These are phyloP conservation scores for Drosophila kepulauana DNA, from an alignment of 1,140 invertebrate species.

Conservation along the genomic window DNA sequence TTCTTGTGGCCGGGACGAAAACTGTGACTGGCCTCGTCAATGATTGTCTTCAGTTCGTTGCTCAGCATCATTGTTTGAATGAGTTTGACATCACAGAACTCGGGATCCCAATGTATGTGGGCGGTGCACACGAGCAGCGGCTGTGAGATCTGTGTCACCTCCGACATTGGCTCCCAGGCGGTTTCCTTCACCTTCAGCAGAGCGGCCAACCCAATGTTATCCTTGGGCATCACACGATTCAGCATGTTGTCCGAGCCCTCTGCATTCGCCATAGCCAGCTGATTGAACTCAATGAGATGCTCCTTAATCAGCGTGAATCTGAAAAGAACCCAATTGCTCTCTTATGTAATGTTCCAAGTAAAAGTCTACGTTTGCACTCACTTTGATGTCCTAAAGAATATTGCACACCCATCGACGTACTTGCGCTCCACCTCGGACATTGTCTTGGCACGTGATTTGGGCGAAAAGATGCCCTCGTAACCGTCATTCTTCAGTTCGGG, in stretches of 20 bases:
- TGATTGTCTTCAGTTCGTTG: constrained; percentile 94
- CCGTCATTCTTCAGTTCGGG: constrained; percentile 97
- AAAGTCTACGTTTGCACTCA: constrained; percentile 85
- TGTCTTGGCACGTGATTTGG: constrained; percentile 99
- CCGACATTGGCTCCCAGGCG: constrained; percentile 95
- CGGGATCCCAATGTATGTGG: constrained; percentile 99
- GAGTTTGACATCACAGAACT: constrained; percentile 99
- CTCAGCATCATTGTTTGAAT: constrained; percentile 99
- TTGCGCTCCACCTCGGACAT: constrained; percentile 98
- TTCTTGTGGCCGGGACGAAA: constrained; percentile 88
- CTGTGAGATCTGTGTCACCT: constrained; percentile 91
- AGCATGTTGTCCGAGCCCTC: constrained; percentile 99
- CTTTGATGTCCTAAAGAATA: constrained; percentile 98
- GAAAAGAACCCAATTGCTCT: constrained; percentile 40
- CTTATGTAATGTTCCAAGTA: not conserved
- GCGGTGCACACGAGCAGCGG: constrained; percentile 98
- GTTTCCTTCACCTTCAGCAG: constrained; percentile 96
- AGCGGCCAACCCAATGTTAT: constrained; percentile 99
- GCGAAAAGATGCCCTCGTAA: constrained; percentile 99
- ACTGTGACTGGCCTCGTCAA: constrained; percentile 90
- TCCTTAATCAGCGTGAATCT: constrained; percentile 98
- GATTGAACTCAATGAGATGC: constrained; percentile 98
- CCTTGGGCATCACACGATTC: constrained; percentile 99
- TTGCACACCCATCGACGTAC: constrained; percentile 99
- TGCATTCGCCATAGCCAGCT: constrained; percentile 98